Evolutionary conservation across 2,797 vertebrate genomes (phyloP).

Genomic region (Oreochromis mossambicus): DNA sequence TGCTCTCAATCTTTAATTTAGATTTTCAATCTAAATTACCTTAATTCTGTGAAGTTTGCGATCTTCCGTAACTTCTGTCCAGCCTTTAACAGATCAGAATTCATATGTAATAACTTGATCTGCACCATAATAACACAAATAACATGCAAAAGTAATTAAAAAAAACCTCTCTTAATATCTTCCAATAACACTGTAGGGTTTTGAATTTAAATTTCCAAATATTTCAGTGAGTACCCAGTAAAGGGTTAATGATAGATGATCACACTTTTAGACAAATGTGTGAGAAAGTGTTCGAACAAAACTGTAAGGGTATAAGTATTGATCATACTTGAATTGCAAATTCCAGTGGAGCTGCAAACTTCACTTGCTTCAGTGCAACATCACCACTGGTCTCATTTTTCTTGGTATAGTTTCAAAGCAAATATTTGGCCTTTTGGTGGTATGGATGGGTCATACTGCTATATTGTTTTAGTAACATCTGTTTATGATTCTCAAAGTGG

Average conservation of each 20-base stretch:
- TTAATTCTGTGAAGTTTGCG: background rate
- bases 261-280: background rate
- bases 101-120: background rate
- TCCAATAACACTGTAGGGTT: background rate
- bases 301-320: background rate
- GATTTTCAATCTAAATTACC: background rate
- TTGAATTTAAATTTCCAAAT: background rate
- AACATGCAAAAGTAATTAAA: background rate
- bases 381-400: background rate
- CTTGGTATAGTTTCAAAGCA: background rate
- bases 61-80: background rate
- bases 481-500: background rate
- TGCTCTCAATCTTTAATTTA: background rate
- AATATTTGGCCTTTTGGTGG: background rate
- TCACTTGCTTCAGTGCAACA: background rate
- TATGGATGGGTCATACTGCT: background rate
- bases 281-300: background rate
- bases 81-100: background rate
- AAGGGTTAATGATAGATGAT: background rate
- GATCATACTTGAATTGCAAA: background rate
- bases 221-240: background rate
- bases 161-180: background rate
- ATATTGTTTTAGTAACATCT: background rate
- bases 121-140: background rate
- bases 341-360: background rate